A percentile compares a stretch with the other conserved stretches of the same genome.
phyloP scores from a whole-genome alignment of 2,113 vertebrate genomes.

The Tichodroma muraria region DNA sequence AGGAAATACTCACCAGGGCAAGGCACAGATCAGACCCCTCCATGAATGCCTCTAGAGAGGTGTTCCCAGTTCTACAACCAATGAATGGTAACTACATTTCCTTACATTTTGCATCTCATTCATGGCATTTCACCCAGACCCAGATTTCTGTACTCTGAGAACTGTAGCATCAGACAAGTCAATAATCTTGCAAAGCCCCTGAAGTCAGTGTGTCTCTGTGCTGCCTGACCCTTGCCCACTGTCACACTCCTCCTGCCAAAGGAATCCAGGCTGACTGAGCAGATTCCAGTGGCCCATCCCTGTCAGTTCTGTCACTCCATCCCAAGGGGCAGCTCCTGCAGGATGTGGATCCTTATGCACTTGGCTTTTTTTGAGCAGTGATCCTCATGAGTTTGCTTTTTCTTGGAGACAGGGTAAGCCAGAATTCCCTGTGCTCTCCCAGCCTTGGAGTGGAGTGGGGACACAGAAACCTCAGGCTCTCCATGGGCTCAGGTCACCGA shows the following conservation, averaged over 20 bases:
- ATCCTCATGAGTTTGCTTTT: background rate
- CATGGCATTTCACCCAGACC: background rate
- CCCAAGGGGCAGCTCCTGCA: background rate
- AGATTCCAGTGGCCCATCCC: background rate
- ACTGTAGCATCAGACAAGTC: background rate
- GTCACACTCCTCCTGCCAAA: background rate
- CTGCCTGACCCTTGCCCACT: background rate
- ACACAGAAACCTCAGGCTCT: background rate
- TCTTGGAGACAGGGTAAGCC: background rate
- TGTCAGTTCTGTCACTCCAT: rapidly evolving
- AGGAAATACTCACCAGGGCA: background rate
- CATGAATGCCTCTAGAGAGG: background rate
- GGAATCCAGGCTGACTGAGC: background rate
- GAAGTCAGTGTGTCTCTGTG: rapidly evolving
- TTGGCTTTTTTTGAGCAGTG: background rate
- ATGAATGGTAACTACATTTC: rapidly evolving
- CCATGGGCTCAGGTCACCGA: background rate
- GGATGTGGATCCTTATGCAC: background rate
- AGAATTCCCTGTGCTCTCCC: background rate
- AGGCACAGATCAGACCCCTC: background rate
- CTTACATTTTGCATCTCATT: background rate
- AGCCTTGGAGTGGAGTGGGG: background rate
- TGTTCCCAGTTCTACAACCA: background rate
- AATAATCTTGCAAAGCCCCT: background rate
- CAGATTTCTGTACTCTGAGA: background rate